phyloP scores from a whole-genome alignment of 2,888 invertebrate species.

The Aleiodes alternator region DNA sequence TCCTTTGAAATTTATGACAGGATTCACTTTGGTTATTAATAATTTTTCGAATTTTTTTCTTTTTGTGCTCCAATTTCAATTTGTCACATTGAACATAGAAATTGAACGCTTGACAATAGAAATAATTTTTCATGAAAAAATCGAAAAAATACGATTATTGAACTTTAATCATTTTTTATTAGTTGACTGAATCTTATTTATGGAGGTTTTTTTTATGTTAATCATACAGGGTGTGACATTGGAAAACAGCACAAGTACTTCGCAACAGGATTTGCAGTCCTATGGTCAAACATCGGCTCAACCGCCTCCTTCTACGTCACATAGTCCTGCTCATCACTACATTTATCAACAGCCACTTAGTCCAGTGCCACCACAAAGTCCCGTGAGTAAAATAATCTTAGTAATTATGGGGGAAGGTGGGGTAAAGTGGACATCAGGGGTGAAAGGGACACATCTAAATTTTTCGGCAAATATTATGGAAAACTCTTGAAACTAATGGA shows the following conservation, averaged over 20 bases:
- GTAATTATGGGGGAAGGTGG: too few species aligned
- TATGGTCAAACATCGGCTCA: conserved; percentile 73
- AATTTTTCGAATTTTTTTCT: not conserved
- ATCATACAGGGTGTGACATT: conserved; percentile 77
- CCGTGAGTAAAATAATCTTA: conserved; percentile 63
- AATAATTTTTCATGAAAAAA: not conserved
- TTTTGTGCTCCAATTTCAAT: not conserved
- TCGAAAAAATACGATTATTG: not conserved
- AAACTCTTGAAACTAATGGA: too few species aligned
- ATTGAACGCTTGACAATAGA: not conserved
- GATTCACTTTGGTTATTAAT: not conserved
- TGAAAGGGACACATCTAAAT: too few species aligned
- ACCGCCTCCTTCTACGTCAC: conserved; percentile 62
- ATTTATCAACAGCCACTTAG: conserved; percentile 72
- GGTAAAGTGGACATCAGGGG: too few species aligned
- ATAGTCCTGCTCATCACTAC: conserved; percentile 70
- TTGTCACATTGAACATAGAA: not conserved
- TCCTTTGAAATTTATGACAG: not conserved
- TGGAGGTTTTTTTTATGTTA: conserved; percentile 46
- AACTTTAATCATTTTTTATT: not conserved
- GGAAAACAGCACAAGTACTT: conserved; percentile 82
- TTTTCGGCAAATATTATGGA: too few species aligned
- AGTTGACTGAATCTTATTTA: conserved; percentile 3
- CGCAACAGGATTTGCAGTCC: conserved; percentile 77
- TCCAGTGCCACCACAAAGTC: conserved; percentile 73